Conservation (phyloP, 2,113 vertebrate genomes). For the Apeltes quadracus region DNA sequence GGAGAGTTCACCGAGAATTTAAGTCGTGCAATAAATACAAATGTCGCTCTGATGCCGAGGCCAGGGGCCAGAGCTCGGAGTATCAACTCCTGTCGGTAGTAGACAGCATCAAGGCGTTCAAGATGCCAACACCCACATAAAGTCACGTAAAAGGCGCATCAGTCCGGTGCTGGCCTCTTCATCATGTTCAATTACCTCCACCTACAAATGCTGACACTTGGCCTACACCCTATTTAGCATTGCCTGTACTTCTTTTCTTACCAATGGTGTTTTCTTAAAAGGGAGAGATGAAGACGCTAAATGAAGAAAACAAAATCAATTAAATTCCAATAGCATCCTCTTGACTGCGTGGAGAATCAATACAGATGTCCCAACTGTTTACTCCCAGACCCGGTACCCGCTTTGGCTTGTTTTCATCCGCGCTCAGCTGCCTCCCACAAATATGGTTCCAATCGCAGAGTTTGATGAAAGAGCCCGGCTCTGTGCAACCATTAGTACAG, state of each 20-base stretch:
- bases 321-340: slow-evolving; percentile 24
- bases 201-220: not conserved
- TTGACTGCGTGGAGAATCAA: slow-evolving; percentile 56
- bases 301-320: slow-evolving; percentile 1
- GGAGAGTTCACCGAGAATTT: not conserved
- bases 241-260: not conserved
- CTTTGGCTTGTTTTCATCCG: not conserved
- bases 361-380: slow-evolving; percentile 50
- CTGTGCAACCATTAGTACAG: slow-evolving; percentile 64
- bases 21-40: slow-evolving; percentile 10
- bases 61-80: slow-evolving; percentile 17
- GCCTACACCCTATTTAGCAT: not conserved
- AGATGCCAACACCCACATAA: slow-evolving; percentile 44
- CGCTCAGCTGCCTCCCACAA: slow-evolving; percentile 49
- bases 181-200: slow-evolving; percentile 23
- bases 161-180: slow-evolving; percentile 6
- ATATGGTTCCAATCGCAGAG: slow-evolving; percentile 35
- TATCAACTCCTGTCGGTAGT: slow-evolving; percentile 16
- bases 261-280: not conserved
- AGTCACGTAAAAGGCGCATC: slow-evolving; percentile 39
- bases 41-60: slow-evolving; percentile 8
- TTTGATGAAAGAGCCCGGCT: slow-evolving; percentile 48
- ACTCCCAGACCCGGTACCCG: slow-evolving; percentile 34
- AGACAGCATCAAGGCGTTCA: slow-evolving; percentile 55
- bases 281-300: not conserved